Evolutionary conservation across 1,140 invertebrate genomes (phyloP).

Genomic region (Ostrea edulis): DNA sequence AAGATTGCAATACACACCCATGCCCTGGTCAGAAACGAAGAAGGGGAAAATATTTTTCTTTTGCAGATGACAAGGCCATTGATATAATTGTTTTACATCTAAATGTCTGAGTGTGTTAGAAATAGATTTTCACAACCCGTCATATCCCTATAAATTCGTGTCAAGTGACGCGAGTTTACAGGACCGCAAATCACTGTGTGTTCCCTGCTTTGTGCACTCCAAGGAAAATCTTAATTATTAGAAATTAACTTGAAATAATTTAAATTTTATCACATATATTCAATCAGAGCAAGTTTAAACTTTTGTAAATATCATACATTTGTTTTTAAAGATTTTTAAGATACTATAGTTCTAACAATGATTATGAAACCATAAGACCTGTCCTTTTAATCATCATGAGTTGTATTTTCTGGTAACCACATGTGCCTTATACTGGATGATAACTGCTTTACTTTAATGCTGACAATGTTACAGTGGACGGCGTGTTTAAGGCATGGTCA

Average conservation of each 20-base stretch:
- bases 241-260: not conserved
- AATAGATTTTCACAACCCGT: not conserved
- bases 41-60: not conserved
- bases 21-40: slow-evolving; percentile 53
- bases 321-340: no score
- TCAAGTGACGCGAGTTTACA: not conserved
- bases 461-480: slow-evolving; percentile 68
- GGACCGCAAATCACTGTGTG: slow-evolving; percentile 24
- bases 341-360: no score
- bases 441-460: not conserved
- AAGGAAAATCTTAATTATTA: not conserved
- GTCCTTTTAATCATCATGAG: not conserved
- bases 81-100: not conserved
- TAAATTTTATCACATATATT: no score
- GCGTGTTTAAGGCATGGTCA: slow-evolving; percentile 79
- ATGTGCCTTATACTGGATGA: not conserved
- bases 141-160: not conserved
- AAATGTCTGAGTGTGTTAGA: not conserved
- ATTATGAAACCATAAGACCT: no score
- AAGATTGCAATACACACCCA: slow-evolving; percentile 57
- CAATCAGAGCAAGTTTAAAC: no score
- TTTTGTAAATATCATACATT: no score
- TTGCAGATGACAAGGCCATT: slow-evolving; percentile 1
- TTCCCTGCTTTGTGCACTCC: slow-evolving; percentile 18
- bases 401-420: not conserved